These are phyloP conservation scores for Danio kyathit DNA, from an alignment of 2,797 vertebrate genomes.

Conservation along the genomic window DNA sequence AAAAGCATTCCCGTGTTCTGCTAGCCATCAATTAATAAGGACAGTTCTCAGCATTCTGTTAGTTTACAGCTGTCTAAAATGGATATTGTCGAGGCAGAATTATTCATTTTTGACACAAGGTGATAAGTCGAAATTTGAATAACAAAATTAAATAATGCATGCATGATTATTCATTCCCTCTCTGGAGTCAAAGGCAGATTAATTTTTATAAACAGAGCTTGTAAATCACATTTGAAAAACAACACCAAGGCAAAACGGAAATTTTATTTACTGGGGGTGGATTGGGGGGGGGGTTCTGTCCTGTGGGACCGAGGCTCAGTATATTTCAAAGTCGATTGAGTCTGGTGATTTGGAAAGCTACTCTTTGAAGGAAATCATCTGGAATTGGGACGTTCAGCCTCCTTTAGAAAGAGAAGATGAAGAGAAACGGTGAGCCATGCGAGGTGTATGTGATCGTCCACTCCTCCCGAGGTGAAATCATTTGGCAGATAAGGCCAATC, in stretches of 20 bases:
- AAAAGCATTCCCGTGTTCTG: slow-evolving; percentile 24
- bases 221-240: slow-evolving; percentile 58
- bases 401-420: slow-evolving; percentile 71
- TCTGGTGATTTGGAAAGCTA: slow-evolving; percentile 58
- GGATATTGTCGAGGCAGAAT: slow-evolving; percentile 32
- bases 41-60: slow-evolving; percentile 41
- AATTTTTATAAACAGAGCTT: slow-evolving; percentile 58
- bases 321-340: slow-evolving; percentile 73
- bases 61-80: slow-evolving; percentile 21
- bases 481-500: slow-evolving; percentile 71
- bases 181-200: slow-evolving; percentile 56
- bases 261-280: slow-evolving; percentile 55
- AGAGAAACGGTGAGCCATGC: slow-evolving; percentile 50
- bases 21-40: slow-evolving; percentile 42
- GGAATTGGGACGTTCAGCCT: slow-evolving; percentile 74
- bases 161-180: slow-evolving; percentile 62
- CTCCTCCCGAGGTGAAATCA: slow-evolving; percentile 68
- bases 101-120: slow-evolving; percentile 47
- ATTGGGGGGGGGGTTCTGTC: slow-evolving; percentile 58
- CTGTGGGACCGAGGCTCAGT: slow-evolving; percentile 58
- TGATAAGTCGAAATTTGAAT: slow-evolving; percentile 58
- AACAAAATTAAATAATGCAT: slow-evolving; percentile 57
- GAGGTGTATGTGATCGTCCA: slow-evolving; percentile 70
- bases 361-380: slow-evolving; percentile 70
- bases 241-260: slow-evolving; percentile 48